Evolutionary conservation across 1,140 invertebrate genomes (phyloP), one percentile per base, ranked within the genome.

Genomic region (Liolophura sinensis): DNA sequence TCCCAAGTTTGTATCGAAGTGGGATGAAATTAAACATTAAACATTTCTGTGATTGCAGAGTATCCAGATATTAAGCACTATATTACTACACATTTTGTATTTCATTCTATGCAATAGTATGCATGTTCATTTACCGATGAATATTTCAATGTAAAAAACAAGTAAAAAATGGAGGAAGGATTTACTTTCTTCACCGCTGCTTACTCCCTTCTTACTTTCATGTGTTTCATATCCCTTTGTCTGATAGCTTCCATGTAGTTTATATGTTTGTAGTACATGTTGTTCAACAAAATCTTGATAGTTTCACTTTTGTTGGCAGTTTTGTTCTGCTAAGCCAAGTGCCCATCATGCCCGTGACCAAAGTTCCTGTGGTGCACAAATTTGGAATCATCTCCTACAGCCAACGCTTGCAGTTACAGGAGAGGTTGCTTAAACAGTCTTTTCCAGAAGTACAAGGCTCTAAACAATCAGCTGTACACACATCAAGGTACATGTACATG

Each of bases 331-430:
- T n/a, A 22, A 1, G 31, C n/a, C 18, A 20, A 54, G 24, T 54
- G 27, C 11, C 18, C 65, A 78, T 22, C 56, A 85, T 85, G 84
- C 84, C 84, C 15, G 79, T 84, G 46, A 76, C 77, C 54, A 81
- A 78, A 61, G 69, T 84, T 51, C 82, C 82, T 7, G 74, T 85
- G 25, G 74, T 83, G 11, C 82, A 85, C 67, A 84, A 84, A 67
- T 85, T 85, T 80, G 84, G 84, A 59, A 85, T 85, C 50, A 84
- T 85, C 55, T 85, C 84, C 40, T 80, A 83, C 66, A 78, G 73
- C 40, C 84, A 85, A 59, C 67, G 83, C 54, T 52, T 82, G 48
- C 77, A 84, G 65, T 66, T 85, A 22, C 82, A 84, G 64, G 81
- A 84, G 62, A 63, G 82, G 20, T 72, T 85, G 1, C 65, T 82